These are phyloP conservation scores for Rachycentron canadum DNA, from an alignment of 2,797 vertebrate genomes.

Conservation along the genomic window DNA sequence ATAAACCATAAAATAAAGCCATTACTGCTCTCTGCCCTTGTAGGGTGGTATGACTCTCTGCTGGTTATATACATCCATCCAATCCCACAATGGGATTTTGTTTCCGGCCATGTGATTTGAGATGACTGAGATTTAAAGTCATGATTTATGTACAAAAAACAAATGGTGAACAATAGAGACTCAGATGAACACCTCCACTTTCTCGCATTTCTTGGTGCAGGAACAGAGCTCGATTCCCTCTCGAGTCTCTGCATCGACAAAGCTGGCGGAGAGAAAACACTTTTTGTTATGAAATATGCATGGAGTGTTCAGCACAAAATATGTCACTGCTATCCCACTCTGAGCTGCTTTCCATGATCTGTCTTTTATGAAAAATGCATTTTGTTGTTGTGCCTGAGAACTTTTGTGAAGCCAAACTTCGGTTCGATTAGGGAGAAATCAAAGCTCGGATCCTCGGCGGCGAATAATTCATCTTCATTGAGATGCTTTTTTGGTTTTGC, in stretches of 20 bases:
- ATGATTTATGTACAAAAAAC: constrained; percentile 26
- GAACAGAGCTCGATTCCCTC: constrained; percentile 21
- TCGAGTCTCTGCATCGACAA: constrained; percentile 41
- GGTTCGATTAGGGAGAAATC: constrained; percentile 64
- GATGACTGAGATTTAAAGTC: constrained; percentile 5
- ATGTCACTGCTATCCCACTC: constrained; percentile 57
- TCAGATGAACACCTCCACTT: constrained; percentile 20
- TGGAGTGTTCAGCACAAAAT: constrained; percentile 72
- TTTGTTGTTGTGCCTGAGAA: constrained; percentile 61
- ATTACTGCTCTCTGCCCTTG: not conserved
- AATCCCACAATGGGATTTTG: not conserved
- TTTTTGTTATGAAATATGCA: constrained; percentile 72
- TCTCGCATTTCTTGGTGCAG: constrained; percentile 13
- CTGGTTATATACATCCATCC: not conserved
- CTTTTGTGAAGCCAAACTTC: constrained; percentile 53
- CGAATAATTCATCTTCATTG: constrained; percentile 57
- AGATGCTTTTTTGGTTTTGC: constrained; percentile 35
- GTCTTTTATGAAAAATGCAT: constrained; percentile 72
- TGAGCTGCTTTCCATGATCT: constrained; percentile 55
- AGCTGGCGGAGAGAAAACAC: constrained; percentile 62
- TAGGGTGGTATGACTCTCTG: not conserved
- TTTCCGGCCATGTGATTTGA: constrained; percentile 5
- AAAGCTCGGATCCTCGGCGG: constrained; percentile 42
- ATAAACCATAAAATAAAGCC: not conserved
- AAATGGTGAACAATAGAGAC: not conserved